Base-by-base conservation (phyloP, 1,140 invertebrate genomes). In the Drosophila ficusphila region DNA sequence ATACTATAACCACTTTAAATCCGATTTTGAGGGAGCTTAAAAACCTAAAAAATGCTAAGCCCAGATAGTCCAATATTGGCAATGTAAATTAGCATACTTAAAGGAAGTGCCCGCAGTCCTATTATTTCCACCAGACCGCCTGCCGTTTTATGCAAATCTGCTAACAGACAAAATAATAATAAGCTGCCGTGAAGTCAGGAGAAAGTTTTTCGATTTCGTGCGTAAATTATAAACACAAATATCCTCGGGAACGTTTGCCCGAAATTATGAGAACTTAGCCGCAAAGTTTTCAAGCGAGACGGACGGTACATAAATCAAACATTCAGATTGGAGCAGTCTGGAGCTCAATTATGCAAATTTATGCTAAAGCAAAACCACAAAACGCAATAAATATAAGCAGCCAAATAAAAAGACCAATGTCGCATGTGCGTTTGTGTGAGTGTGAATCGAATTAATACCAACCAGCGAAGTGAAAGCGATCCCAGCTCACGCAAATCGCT, bases 201-300 rank as follows among this genome's bases (percentile, higher is more conserved):
- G 12, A 72, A 86, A 86, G 33, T 82, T 86, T 86, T 88, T 88
- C 83, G 73, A 82, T 82, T 86, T 78, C 21, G 46, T 49, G 69
- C 62, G 76, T 70, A 86, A 86, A 70, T 88, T 70, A 76, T 85
- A 60, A 49, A 47, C 39, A 33, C 41, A 46, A 42, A 38, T 52
- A 79, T 72, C 56, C 51, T 42, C 12, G 44, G 49, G 36, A 64
- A 42, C 33, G 44, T 68, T 76, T 69, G 54, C 62, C 53, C 56
- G 36, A 78, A 82, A 75, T 74, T 83, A 78, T 52, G 36, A 49
- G 27, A 73, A 73, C 71, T 73, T 76, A 18, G 65, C 51, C 36
- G 31, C 33, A 47, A 68, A 81, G 49, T 79, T 78, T 51, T 51
- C 7, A 8, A 54, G 34, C 34, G 38, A 42, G 41, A 34, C 49